These are phyloP conservation scores for Agrochola lota DNA, from an alignment of 2,888 invertebrate species.

Conservation along the genomic window DNA sequence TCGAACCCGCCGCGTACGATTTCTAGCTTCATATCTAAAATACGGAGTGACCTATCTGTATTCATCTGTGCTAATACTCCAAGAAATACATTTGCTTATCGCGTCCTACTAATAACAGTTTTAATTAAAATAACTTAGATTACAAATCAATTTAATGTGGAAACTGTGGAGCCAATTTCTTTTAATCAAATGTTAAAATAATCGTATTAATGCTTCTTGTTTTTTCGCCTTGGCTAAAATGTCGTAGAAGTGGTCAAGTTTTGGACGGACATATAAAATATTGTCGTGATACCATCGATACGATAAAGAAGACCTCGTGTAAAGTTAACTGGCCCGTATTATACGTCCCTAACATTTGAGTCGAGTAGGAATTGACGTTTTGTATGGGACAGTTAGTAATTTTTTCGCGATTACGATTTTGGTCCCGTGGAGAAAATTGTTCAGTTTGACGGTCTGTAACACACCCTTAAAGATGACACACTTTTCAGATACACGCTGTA, in stretches of 20 bases:
- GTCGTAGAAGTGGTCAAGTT: no score
- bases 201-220: not conserved
- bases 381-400: not conserved
- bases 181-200: constrained; percentile 17
- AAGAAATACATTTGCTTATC: constrained; percentile 16
- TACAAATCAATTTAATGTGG: constrained; percentile 29
- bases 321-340: not conserved
- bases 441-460: not conserved
- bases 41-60: no score
- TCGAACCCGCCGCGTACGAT: no score
- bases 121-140: constrained; percentile 29
- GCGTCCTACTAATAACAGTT: constrained; percentile 5
- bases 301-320: not conserved
- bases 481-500: not conserved
- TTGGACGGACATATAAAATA: not conserved
- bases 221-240: not conserved
- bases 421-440: no score
- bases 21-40: no score
- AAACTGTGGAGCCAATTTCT: constrained; percentile 3
- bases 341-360: not conserved
- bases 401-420: not conserved
- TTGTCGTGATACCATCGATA: not conserved
- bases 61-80: not conserved
- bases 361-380: not conserved
- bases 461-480: not conserved